Evolutionary conservation across 2,888 invertebrate genomes (phyloP).

Genomic region (Brenthis hecate): DNA sequence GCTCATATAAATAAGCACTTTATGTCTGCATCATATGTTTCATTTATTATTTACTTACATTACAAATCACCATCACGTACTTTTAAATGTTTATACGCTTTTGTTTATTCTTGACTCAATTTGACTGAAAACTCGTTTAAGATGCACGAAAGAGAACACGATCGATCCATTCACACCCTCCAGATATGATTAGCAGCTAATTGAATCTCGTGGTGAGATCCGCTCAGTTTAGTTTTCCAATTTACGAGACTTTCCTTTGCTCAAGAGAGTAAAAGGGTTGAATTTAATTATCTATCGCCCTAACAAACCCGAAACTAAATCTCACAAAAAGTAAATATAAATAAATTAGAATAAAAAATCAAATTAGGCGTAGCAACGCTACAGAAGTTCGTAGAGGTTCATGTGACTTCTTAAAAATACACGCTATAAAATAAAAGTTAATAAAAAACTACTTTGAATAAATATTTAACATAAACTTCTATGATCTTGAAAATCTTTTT

Average conservation of each 20-base stretch:
- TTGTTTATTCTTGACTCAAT: constrained; percentile 28
- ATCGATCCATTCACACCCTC: constrained; percentile 79
- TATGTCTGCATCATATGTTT: constrained; percentile 21
- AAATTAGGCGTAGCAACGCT: background rate
- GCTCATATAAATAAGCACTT: constrained; percentile 43
- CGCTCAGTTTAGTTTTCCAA: constrained; percentile 81
- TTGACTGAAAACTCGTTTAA: constrained; percentile 39
- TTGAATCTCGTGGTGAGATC: constrained; percentile 80
- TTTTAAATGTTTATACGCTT: background rate
- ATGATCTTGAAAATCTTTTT: too few species aligned
- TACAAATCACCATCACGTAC: background rate
- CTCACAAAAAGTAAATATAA: constrained; percentile 62
- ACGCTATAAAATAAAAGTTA: too few species aligned
- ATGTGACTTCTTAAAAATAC: background rate
- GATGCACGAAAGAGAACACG: constrained; percentile 60
- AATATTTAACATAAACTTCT: too few species aligned
- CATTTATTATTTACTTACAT: constrained; percentile 5
- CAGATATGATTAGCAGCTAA: constrained; percentile 82
- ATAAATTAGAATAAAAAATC: constrained; percentile 53
- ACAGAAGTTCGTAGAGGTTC: background rate
- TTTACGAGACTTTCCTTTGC: constrained; percentile 78
- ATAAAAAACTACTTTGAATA: too few species aligned
- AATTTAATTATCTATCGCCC: constrained; percentile 75
- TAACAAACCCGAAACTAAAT: constrained; percentile 59
- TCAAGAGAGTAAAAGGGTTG: constrained; percentile 73